A percentile compares a stretch with the other conserved stretches of the same genome.
Conservation (phyloP, 1,140 invertebrate genomes). For the Nylanderia fulva region DNA sequence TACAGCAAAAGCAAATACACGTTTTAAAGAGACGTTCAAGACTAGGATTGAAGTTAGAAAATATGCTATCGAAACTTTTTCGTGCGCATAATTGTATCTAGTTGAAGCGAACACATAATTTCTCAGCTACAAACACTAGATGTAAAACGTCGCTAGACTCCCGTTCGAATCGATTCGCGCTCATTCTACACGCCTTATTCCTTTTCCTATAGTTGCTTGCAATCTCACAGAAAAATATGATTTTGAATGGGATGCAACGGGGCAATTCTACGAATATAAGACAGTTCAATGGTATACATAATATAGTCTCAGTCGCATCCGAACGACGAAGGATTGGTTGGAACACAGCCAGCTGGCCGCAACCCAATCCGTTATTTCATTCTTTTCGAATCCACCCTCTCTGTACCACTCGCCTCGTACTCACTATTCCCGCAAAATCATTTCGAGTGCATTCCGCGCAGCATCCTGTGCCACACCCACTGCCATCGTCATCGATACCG, state of each 20-base stretch:
- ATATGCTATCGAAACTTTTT: not conserved
- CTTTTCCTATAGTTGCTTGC: not conserved
- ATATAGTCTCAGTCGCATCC: constrained; percentile 78
- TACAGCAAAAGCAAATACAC: not conserved
- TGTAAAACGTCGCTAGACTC: constrained; percentile 3
- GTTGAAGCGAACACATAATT: not conserved
- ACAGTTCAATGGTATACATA: constrained; percentile 77
- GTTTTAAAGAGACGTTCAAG: not conserved
- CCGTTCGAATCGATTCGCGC: not conserved
- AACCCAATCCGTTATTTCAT: constrained; percentile 85
- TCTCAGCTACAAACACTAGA: not conserved
- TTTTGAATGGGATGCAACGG: constrained; percentile 79
- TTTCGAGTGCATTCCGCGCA: constrained; percentile 47
- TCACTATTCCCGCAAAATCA: constrained; percentile 44
- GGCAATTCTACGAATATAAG: constrained; percentile 78
- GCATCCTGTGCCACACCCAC: constrained; percentile 56
- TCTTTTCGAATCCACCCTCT: constrained; percentile 83
- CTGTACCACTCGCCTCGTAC: constrained; percentile 63
- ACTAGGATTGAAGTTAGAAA: not conserved
- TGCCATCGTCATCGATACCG: constrained; percentile 42
- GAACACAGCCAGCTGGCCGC: constrained; percentile 84
- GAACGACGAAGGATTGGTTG: constrained; percentile 84
- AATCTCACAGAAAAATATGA: constrained; percentile 73
- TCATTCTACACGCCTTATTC: constrained; percentile 32
- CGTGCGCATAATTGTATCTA: not conserved